A percentile compares a stretch with the other conserved stretches of the same genome.
These are phyloP conservation scores for Chironomus riparius DNA, from an alignment of 2,888 invertebrate genomes.

Conservation along the genomic window DNA sequence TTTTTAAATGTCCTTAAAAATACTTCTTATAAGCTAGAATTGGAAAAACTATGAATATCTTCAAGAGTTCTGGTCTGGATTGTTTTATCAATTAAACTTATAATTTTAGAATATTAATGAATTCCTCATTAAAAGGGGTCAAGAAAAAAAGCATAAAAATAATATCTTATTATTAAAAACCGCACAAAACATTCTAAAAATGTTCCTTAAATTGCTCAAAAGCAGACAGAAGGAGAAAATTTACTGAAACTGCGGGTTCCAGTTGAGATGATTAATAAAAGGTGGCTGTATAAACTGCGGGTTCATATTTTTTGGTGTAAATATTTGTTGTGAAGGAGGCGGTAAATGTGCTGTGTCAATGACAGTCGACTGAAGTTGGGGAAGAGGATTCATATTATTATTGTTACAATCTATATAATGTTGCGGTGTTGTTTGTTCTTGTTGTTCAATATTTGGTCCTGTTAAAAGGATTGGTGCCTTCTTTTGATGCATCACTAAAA, in stretches of 20 bases:
- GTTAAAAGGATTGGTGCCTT: not conserved
- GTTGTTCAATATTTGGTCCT: not conserved
- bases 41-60: too few relatives aligned
- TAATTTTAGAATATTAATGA: too few relatives aligned
- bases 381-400: not conserved
- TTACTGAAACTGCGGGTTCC: conserved; percentile 8
- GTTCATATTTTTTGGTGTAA: conserved; percentile 8
- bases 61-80: too few relatives aligned
- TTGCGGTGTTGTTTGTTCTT: not conserved
- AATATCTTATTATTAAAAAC: too few relatives aligned
- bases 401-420: conserved; percentile 11
- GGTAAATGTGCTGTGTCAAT: not conserved
- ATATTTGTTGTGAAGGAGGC: not conserved
- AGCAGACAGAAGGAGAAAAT: too few relatives aligned
- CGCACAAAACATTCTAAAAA: too few relatives aligned
- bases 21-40: too few relatives aligned
- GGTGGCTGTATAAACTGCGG: conserved; percentile 11
- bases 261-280: conserved; percentile 3
- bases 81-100: too few relatives aligned
- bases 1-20: too few relatives aligned
- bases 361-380: not conserved
- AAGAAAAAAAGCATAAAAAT: too few relatives aligned
- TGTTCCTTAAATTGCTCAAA: too few relatives aligned
- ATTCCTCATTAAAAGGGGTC: too few relatives aligned
- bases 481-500: not conserved